These are phyloP conservation scores for Toxotes chatareus DNA, from an alignment of 2,113 vertebrate genomes.

Conservation along the genomic window DNA sequence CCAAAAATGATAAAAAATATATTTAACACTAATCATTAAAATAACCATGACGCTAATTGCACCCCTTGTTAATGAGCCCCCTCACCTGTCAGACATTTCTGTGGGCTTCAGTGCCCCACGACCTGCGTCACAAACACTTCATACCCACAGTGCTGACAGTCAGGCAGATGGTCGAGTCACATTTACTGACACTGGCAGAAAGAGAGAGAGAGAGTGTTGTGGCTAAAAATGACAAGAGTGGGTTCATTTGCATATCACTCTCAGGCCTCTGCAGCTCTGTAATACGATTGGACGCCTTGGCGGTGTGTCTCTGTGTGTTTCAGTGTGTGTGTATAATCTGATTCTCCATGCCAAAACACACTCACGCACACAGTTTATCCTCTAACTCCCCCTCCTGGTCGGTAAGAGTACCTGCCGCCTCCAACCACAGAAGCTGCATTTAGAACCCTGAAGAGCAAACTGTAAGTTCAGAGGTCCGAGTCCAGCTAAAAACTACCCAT, in stretches of 20 bases:
- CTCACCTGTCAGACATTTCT: constrained; percentile 32
- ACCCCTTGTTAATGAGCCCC: background rate
- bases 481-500: constrained; percentile 35
- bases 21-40: too few species aligned
- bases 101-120: constrained; percentile 1
- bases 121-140: background rate
- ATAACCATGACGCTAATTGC: too few species aligned
- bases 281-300: constrained; percentile 58
- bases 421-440: background rate
- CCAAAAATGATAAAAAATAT: too few species aligned
- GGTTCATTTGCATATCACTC: constrained; percentile 70
- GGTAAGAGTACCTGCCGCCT: constrained; percentile 14
- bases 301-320: background rate
- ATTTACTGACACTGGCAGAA: constrained; percentile 28
- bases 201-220: constrained; percentile 28
- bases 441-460: constrained; percentile 1
- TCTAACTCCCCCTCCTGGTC: constrained; percentile 60
- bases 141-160: constrained; percentile 5
- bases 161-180: constrained; percentile 39
- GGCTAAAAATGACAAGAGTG: constrained; percentile 66
- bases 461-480: background rate
- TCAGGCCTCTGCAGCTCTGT: constrained; percentile 48
- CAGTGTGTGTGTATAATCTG: constrained; percentile 47
- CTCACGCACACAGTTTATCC: constrained; percentile 24
- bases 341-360: constrained; percentile 56